Conservation (phyloP, 2,888 invertebrate genomes). For the Cheilosia impressa region DNA sequence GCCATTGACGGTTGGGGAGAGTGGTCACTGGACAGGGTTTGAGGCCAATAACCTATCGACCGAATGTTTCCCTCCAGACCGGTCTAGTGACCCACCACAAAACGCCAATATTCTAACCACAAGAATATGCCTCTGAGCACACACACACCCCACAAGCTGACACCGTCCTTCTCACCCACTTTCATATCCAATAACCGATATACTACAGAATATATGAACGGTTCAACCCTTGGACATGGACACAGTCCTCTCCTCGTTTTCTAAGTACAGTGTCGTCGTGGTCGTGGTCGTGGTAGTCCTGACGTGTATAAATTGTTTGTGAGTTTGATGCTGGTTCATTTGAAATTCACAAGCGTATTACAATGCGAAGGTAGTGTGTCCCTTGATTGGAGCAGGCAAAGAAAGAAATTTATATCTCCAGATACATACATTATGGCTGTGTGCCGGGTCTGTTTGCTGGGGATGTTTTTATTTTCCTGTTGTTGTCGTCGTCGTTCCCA, state of each 20-base stretch:
- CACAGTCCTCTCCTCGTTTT: slow-evolving; percentile 6
- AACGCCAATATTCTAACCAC: slow-evolving; percentile 61
- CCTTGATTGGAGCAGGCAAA: slow-evolving; percentile 28
- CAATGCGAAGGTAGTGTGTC: slow-evolving; percentile 46
- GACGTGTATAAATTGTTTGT: slow-evolving; percentile 26
- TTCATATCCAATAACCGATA: slow-evolving; percentile 35
- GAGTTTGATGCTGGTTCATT: slow-evolving; percentile 36
- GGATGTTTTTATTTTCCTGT: background rate
- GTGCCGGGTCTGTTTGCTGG: background rate
- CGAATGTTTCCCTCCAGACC: slow-evolving; percentile 30
- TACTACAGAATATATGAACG: slow-evolving; percentile 25
- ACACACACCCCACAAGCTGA: background rate
- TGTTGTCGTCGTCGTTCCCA: slow-evolving; percentile 6
- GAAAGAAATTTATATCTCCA: slow-evolving; percentile 2
- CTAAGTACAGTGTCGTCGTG: slow-evolving; percentile 37
- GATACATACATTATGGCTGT: slow-evolving; percentile 30
- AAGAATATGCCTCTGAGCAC: slow-evolving; percentile 39
- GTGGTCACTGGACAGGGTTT: background rate
- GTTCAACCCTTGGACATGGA: slow-evolving; percentile 33
- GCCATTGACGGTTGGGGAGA: background rate
- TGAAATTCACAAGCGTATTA: slow-evolving; percentile 60
- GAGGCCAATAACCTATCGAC: slow-evolving; percentile 24
- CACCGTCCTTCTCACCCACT: slow-evolving; percentile 14
- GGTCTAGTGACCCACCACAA: slow-evolving; percentile 45
- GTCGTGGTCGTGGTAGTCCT: background rate